phyloP scores from a whole-genome alignment of 2,113 vertebrate genomes.

The Cygnus atratus region DNA sequence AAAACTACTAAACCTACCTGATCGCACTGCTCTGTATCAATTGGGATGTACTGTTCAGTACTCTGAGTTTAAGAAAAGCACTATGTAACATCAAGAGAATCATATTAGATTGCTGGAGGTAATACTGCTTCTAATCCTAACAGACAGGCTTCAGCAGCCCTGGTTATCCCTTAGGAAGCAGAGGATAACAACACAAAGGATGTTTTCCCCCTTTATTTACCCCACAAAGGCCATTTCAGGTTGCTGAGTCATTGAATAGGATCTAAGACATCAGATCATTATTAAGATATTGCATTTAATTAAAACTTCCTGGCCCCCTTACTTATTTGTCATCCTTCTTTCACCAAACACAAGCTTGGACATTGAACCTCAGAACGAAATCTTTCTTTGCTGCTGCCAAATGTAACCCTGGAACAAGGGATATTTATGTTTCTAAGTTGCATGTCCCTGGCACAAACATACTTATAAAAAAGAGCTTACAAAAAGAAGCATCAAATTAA shows the following conservation, averaged over 20 bases:
- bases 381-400: not conserved
- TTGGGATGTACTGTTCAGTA: not conserved
- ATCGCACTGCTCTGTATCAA: not conserved
- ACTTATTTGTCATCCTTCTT: not conserved
- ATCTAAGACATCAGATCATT: not conserved
- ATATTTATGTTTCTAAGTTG: not conserved
- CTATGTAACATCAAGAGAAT: not conserved
- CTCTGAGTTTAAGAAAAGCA: conserved; percentile 18
- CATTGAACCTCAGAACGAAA: rapidly evolving
- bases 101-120: not conserved
- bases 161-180: not conserved
- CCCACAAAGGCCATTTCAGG: not conserved
- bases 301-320: not conserved
- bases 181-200: not conserved
- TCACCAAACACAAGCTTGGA: not conserved
- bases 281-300: not conserved
- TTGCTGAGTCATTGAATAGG: not conserved
- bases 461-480: not conserved
- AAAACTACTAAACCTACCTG: not conserved
- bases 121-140: not conserved
- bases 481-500: not conserved
- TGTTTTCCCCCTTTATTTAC: not conserved
- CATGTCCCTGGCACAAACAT: not conserved
- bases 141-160: not conserved
- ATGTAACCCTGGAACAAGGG: not conserved